A percentile compares a stretch with the other conserved stretches of the same genome.
Evolutionary conservation across 2,797 vertebrate genomes (phyloP).

Genomic region (Glossophaga mutica): DNA sequence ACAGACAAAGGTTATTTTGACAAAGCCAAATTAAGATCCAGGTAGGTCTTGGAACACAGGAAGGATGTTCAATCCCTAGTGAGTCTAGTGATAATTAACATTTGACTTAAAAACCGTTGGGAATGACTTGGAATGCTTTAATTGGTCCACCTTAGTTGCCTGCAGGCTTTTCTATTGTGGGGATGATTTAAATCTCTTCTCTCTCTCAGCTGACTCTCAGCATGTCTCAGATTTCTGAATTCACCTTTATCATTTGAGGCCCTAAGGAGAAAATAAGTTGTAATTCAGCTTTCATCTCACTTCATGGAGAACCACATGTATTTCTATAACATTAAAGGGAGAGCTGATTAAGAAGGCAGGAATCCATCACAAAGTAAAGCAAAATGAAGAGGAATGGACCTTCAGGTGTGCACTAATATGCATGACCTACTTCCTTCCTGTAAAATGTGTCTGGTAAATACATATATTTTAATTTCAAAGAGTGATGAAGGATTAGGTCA

Average conservation of each 20-base stretch:
- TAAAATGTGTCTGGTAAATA: neutral
- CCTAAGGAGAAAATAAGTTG: slow-evolving; percentile 53
- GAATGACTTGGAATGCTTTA: slow-evolving; percentile 37
- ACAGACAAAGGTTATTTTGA: slow-evolving; percentile 58
- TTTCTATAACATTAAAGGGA: slow-evolving; percentile 23
- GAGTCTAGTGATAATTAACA: slow-evolving; percentile 51
- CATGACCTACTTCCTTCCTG: slow-evolving; percentile 1
- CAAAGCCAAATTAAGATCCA: slow-evolving; percentile 55
- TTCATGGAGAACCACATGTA: neutral
- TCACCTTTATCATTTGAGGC: slow-evolving; percentile 50
- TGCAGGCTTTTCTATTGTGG: slow-evolving; percentile 38
- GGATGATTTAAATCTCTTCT: slow-evolving; percentile 54
- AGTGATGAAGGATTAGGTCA: neutral
- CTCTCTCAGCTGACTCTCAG: slow-evolving; percentile 57
- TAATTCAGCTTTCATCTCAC: slow-evolving; percentile 58
- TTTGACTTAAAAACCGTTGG: slow-evolving; percentile 36
- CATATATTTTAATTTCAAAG: slow-evolving; percentile 1
- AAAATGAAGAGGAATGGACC: neutral
- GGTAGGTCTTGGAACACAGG: neutral
- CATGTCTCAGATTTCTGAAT: slow-evolving; percentile 53
- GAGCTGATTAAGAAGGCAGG: slow-evolving; percentile 33
- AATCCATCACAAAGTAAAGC: slow-evolving; percentile 19
- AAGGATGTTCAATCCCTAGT: neutral
- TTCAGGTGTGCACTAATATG: neutral
- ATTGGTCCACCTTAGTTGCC: slow-evolving; percentile 49